phyloP scores from a whole-genome alignment of 2,797 vertebrate genomes.

The Mormyrus hasselquistii region DNA sequence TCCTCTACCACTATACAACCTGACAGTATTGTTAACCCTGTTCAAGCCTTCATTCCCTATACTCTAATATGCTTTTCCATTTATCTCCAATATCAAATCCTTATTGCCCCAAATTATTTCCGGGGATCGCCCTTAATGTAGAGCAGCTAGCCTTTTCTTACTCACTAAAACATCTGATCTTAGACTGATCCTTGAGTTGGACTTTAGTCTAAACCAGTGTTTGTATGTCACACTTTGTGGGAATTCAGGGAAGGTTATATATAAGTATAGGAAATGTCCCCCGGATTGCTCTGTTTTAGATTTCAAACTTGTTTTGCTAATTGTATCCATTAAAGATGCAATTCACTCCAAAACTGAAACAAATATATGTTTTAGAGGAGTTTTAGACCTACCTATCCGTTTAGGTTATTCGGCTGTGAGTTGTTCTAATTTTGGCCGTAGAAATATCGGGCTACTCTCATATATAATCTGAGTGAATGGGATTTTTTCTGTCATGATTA shows the following conservation, averaged over 20 bases:
- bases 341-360: neutral
- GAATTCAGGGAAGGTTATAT: neutral
- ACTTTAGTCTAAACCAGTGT: neutral
- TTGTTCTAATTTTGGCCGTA: neutral
- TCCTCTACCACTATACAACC: neutral
- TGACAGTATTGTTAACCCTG: slow-evolving; percentile 62
- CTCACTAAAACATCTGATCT: neutral
- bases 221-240: neutral
- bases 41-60: slow-evolving; percentile 65
- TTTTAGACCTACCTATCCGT: neutral
- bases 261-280: neutral
- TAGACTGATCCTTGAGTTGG: neutral
- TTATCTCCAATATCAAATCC: slow-evolving; percentile 60
- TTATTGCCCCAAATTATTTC: slow-evolving; percentile 53
- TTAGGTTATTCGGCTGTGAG: neutral
- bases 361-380: neutral
- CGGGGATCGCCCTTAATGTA: slow-evolving; percentile 47
- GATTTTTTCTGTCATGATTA: neutral
- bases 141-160: slow-evolving; percentile 61
- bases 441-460: neutral
- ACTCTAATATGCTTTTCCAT: slow-evolving; percentile 64
- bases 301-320: neutral
- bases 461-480: neutral
- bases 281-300: neutral
- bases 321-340: neutral